Conservation (phyloP, 2,113 vertebrate genomes). For the Globicephala melas region DNA sequence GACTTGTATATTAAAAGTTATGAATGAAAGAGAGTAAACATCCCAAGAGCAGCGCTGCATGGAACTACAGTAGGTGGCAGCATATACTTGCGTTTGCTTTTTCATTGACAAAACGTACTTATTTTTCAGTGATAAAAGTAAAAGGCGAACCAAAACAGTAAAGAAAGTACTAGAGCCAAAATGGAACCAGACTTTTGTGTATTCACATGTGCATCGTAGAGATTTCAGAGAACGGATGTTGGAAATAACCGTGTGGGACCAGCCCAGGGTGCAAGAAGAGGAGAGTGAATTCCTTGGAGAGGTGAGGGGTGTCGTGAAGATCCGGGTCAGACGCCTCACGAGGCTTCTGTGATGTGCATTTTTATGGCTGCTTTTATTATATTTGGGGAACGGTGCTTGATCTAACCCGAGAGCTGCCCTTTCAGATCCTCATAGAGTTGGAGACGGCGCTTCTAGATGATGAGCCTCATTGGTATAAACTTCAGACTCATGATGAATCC, state of each 20-base stretch:
- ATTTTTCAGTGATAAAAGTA: slow-evolving; percentile 95
- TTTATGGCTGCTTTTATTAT: not conserved
- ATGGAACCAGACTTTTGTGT: slow-evolving; percentile 99
- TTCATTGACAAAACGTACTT: slow-evolving; percentile 61
- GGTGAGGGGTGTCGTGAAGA: slow-evolving; percentile 81
- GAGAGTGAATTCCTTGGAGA: slow-evolving; percentile 98
- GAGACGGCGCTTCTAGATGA: slow-evolving; percentile 97
- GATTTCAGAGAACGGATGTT: slow-evolving; percentile 99
- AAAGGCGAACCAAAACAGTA: slow-evolving; percentile 97
- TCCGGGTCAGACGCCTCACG: not conserved
- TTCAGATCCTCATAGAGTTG: slow-evolving; percentile 96
- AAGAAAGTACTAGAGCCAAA: slow-evolving; percentile 97
- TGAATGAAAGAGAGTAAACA: slow-evolving; percentile 12
- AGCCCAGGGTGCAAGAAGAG: slow-evolving; percentile 96
- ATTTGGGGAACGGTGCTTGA: not conserved
- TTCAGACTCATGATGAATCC: slow-evolving; percentile 96
- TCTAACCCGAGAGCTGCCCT: slow-evolving; percentile 63
- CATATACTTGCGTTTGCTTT: slow-evolving; percentile 47
- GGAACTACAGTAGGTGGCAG: slow-evolving; percentile 44
- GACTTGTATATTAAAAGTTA: not conserved
- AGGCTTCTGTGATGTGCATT: not conserved
- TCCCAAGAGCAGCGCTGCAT: not conserved
- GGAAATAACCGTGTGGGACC: slow-evolving; percentile 99
- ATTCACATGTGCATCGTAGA: slow-evolving; percentile 96
- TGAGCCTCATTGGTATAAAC: slow-evolving; percentile 97